phyloP scores from a whole-genome alignment of 2,113 vertebrate genomes.

The Dromas ardeola region DNA sequence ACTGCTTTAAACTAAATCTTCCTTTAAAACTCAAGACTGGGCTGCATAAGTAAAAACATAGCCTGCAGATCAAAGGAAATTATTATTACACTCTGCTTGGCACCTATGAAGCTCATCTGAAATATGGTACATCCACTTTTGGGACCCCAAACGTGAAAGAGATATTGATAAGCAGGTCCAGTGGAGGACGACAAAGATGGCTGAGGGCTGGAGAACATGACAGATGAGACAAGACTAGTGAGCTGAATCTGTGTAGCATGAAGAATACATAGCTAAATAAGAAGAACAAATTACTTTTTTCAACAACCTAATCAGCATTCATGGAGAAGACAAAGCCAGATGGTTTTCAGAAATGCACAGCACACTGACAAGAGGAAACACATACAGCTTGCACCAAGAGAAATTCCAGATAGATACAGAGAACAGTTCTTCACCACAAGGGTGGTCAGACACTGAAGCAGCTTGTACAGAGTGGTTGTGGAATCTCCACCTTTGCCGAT shows the following conservation, averaged over 20 bases:
- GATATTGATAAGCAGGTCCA: neutral
- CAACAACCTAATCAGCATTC: neutral
- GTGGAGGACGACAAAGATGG: neutral
- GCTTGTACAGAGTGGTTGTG: neutral
- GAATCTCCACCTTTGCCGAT: neutral
- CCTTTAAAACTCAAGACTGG: neutral
- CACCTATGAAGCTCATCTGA: neutral
- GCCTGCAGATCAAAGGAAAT: neutral
- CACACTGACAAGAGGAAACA: neutral
- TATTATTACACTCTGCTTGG: neutral
- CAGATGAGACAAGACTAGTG: neutral
- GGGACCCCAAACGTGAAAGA: neutral
- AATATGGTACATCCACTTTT: neutral
- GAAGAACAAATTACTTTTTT: neutral
- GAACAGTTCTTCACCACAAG: neutral
- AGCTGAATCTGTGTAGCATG: neutral
- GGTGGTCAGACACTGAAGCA: neutral
- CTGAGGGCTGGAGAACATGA: neutral
- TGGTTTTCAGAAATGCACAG: neutral
- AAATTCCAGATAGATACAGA: neutral
- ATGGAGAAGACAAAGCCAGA: neutral
- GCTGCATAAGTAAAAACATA: neutral
- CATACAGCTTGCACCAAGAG: neutral
- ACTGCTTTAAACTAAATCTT: neutral
- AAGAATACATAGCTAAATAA: neutral